Conservation (phyloP, 2,113 vertebrate species). For the Gambusia affinis region DNA sequence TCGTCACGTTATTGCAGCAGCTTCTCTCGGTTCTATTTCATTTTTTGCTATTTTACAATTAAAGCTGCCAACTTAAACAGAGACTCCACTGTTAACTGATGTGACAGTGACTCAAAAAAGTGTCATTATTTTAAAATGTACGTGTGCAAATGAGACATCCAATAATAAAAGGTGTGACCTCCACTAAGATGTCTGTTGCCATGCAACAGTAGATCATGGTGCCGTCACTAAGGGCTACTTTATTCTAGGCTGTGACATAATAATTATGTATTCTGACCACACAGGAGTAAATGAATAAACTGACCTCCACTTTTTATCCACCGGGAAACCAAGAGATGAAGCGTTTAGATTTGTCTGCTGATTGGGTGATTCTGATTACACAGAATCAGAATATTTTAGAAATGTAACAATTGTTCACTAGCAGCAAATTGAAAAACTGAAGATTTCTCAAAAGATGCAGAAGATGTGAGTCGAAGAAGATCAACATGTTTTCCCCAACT, state of each 20-base stretch:
- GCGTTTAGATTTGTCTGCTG: neutral
- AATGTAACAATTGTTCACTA: neutral
- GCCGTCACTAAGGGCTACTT: neutral
- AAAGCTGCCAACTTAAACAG: conserved; percentile 28
- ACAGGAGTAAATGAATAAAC: neutral
- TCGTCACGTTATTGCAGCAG: neutral
- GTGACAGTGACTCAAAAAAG: neutral
- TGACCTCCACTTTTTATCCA: neutral
- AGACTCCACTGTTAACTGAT: conserved; percentile 8
- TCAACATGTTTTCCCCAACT: neutral
- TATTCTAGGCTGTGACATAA: conserved; percentile 6
- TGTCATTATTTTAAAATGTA: neutral
- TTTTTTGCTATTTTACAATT: conserved; percentile 25
- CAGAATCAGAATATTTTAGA: neutral
- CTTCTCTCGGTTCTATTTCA: neutral
- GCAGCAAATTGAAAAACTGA: neutral
- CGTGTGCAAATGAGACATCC: neutral
- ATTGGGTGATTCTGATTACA: neutral
- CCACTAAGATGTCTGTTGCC: neutral
- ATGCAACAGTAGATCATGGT: conserved; percentile 5
- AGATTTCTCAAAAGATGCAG: neutral
- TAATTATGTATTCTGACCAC: conserved; percentile 3
- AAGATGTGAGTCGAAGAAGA: neutral
- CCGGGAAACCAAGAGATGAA: neutral
- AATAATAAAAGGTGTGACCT: neutral